A percentile compares a stretch with the other conserved stretches of the same genome.
Conservation (phyloP, 92 coral and sea anemone species). For the Umimayanthus chanpuru region DNA sequence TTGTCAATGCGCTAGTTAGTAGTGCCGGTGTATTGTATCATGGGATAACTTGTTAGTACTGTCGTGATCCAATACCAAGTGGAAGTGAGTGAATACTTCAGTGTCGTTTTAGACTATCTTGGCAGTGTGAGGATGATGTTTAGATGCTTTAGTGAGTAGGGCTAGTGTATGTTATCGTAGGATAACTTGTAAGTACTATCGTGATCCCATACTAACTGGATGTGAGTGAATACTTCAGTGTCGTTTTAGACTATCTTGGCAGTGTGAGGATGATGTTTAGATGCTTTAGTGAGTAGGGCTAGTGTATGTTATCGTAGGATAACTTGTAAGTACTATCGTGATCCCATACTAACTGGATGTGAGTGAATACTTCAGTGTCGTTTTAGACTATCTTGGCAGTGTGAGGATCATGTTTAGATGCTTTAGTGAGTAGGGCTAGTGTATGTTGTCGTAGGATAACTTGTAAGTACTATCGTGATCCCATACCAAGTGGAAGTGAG, state of each 20-base stretch:
- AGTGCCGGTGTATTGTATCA: too few species aligned
- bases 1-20: neutral
- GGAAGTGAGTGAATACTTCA: slow-evolving; percentile 67
- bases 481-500: slow-evolving; percentile 96
- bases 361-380: neutral
- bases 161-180: slow-evolving; percentile 15
- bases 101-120: neutral
- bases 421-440: neutral
- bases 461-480: slow-evolving; percentile 84
- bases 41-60: slow-evolving; percentile 93
- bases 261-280: neutral
- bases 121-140: neutral
- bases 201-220: slow-evolving; percentile 93
- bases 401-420: neutral
- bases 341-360: slow-evolving; percentile 98
- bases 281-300: neutral
- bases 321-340: slow-evolving; percentile 88
- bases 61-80: slow-evolving; percentile 94
- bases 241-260: neutral
- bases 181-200: slow-evolving; percentile 88
- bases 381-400: neutral
- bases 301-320: too few species aligned
- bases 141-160: neutral
- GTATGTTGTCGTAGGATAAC: slow-evolving; percentile 58
- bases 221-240: slow-evolving; percentile 50